Evolutionary conservation across 2,113 vertebrate species (phyloP).

Genomic region (Paratilapia polleni): DNA sequence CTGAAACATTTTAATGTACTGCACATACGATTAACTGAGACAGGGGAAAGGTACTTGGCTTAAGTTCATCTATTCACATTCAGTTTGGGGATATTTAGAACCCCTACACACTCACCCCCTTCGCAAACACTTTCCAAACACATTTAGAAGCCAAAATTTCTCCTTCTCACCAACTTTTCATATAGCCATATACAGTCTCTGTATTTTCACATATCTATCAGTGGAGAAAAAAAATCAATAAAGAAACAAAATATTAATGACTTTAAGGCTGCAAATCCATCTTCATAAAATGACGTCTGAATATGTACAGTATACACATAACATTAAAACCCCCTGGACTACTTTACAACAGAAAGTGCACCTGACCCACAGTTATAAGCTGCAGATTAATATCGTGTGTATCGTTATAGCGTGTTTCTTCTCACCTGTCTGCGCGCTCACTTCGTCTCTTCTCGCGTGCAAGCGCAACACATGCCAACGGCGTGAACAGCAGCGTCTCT

Average conservation of each 20-base stretch:
- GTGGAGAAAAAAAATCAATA: neutral
- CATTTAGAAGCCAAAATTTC: neutral
- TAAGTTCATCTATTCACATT: neutral
- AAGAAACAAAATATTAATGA: neutral
- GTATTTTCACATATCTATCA: neutral
- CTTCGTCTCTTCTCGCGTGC: conserved; percentile 3
- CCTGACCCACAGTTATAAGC: neutral
- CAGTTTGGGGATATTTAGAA: neutral
- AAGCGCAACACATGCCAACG: conserved; percentile 11
- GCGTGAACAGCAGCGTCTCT: neutral
- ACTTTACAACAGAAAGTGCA: neutral
- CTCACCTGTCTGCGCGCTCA: conserved; percentile 66
- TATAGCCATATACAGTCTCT: neutral
- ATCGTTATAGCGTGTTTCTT: neutral
- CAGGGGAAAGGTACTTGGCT: neutral
- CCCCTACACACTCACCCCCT: neutral
- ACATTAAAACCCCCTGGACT: too few species aligned
- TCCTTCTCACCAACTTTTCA: neutral
- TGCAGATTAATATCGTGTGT: neutral
- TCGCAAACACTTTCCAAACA: neutral
- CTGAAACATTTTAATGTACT: neutral
- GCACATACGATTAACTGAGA: neutral
- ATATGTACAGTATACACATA: neutral
- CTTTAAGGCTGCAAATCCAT: neutral
- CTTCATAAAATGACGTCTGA: neutral